Base-by-base conservation (phyloP, 1,140 invertebrate species). In the Meloidogyne floridensis region DNA sequence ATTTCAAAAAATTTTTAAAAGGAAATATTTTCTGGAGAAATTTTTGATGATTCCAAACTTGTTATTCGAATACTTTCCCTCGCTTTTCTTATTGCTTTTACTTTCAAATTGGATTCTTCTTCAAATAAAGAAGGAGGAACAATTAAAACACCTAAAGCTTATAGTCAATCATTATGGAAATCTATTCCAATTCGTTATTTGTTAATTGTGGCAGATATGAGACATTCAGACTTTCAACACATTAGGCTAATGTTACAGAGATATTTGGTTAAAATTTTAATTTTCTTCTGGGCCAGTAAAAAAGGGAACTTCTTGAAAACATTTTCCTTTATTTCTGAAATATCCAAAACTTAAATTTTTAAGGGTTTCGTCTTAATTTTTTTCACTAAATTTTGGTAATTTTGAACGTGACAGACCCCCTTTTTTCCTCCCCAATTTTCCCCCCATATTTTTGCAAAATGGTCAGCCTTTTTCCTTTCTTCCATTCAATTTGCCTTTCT, bases 131-230 rank as follows among this genome's bases (percentile, higher is more conserved):
- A 72, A 32, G 59, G 59, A 70, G 10, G 11, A 7, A 20, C 32
- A 80, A 51, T 20, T 43, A 83, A 59, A 53, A 13, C 11, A 13
- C 65, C 82, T 10, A 75, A 42, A 32, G 42, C 84, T 13, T 85
- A 85, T 59, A 87, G 86, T n/a, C 71, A 80, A 43, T 32, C 56
- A 65, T 73, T 85, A 43, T 85, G 84, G 84, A 84, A 85, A n/a
- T 59, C 18, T 47, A 81, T 85, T 72, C 84, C 84, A 13, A 84
- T 85, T 72, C 74, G 84, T 43, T 85, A 84, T 74, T 59, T 84
- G 18, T 43, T 85, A 54, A 72, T 84, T 9, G 53, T 81, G 32
- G 54, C 83, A 71, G 84, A 85, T 54, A 69, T 77, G n/a, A 54
- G 84, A 32, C 74, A 87, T 65, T 51, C 70, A n/a, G 83, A 75